phyloP scores from a whole-genome alignment of 2,888 invertebrate species.

The Harmothoe impar region DNA sequence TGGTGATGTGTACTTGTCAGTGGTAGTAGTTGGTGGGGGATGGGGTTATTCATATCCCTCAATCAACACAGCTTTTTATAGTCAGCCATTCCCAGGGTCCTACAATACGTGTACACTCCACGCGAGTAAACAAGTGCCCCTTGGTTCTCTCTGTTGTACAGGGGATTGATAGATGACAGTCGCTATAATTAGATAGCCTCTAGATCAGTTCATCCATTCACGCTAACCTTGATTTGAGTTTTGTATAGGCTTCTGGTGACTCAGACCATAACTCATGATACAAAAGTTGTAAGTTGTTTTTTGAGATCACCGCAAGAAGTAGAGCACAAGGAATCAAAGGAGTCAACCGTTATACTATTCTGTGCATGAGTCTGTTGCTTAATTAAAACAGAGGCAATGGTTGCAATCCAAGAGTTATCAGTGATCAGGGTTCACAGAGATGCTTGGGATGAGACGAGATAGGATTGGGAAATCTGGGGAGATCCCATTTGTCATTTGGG shows the following conservation, averaged over 20 bases:
- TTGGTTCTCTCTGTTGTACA: not conserved
- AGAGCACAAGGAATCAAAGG: too few species aligned
- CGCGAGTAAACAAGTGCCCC: not conserved
- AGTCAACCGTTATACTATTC: too few species aligned
- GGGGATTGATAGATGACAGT: not conserved
- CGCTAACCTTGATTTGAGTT: too few species aligned
- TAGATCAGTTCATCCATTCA: too few species aligned
- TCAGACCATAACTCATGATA: too few species aligned
- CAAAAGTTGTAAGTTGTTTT: too few species aligned
- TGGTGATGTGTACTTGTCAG: not conserved
- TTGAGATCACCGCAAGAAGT: too few species aligned
- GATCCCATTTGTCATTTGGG: constrained; percentile 7
- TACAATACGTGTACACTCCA: not conserved
- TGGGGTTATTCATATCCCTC: not conserved
- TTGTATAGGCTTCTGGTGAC: too few species aligned
- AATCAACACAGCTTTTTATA: constrained; percentile 8
- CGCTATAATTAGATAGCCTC: not conserved
- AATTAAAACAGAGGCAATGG: too few species aligned
- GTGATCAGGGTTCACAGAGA: too few species aligned
- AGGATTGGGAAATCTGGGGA: not conserved
- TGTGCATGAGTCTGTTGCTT: too few species aligned
- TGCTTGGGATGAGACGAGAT: not conserved
- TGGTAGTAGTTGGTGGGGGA: not conserved
- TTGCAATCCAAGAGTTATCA: too few species aligned
- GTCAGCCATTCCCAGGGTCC: not conserved